Evolutionary conservation across 1,140 invertebrate species (phyloP), one percentile per base, ranked within the genome.

Genomic region (Scylla paramamosain): DNA sequence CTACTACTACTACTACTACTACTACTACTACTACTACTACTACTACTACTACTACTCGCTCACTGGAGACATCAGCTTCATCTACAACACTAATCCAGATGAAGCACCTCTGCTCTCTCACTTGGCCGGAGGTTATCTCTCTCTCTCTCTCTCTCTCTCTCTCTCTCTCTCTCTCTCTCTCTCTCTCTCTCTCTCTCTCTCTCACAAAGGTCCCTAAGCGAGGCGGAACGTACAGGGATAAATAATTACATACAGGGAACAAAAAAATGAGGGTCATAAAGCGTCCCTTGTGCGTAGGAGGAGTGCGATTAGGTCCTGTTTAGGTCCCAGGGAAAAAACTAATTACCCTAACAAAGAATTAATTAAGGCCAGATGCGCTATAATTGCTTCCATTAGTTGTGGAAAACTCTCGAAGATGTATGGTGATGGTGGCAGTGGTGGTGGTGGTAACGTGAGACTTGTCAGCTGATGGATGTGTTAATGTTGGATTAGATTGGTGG

Each of bases 341-440:
- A 77, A 77, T 77, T 77, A 77, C 67, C 67, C 67, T 77, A 77
- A 77, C 67, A 77, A 77, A 77, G 67, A 77, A 77, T 77, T 77
- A 77, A 77, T 77, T 77, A 77, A 77, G 25, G 25, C n/a, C 67
- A 7, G 67, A 77, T 77, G 67, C 20, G 67, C 67, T n/a, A n/a
- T 77, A 77, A 77, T 77, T 77, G 67, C 20, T n/a, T n/a, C 67
- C 67, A 77, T 77, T 77, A 77, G 67, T 77, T 77, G 67, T 77
- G n/a, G 67, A 77, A 77, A 77, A n/a, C 67, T 20, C 67, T 77
- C 1, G 67, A 8, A 77, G 67, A 77, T n/a, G 52, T 20, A 59
- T 59, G 52, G 52, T 16, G 52, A 8, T 77, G 67, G 67, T n/a
- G 67, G 67, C 8, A 20, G 67, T 77, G 67, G 67, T 12, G 20